Evolutionary conservation across 35 echinoderm and acorn worm species (phyloP).

Genomic region (Nesometra sesokonis): DNA sequence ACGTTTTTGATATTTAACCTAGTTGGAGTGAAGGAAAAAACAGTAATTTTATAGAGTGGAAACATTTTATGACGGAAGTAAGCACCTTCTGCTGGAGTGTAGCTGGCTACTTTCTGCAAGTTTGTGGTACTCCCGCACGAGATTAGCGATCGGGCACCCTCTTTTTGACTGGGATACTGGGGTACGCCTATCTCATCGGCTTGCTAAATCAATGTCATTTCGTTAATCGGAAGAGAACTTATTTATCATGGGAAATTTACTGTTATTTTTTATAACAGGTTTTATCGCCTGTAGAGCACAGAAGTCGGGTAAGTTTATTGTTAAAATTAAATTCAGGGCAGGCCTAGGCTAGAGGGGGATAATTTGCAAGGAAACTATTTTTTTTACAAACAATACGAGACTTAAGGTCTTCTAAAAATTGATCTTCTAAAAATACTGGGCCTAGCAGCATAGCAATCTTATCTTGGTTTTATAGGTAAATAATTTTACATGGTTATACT

Average conservation of each 20-base stretch:
- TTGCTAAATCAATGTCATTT: neutral
- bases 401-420: too few species aligned
- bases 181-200: neutral
- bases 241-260: neutral
- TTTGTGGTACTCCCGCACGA: neutral
- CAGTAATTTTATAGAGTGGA: neutral
- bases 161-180: neutral
- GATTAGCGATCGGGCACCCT: neutral
- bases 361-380: too few species aligned
- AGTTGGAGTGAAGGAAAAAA: neutral
- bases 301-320: neutral
- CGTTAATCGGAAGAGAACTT: neutral
- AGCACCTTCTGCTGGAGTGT: too few species aligned
- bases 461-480: too few species aligned
- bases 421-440: too few species aligned
- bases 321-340: too few species aligned
- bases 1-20: neutral
- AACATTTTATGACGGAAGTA: neutral
- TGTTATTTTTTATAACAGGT: neutral
- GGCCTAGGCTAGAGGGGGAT: too few species aligned
- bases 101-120: neutral
- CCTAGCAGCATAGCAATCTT: too few species aligned
- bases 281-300: neutral
- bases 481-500: too few species aligned
- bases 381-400: too few species aligned